phyloP scores from a whole-genome alignment of 2,797 vertebrate species.

The Pseudocheirus occidentalis region DNA sequence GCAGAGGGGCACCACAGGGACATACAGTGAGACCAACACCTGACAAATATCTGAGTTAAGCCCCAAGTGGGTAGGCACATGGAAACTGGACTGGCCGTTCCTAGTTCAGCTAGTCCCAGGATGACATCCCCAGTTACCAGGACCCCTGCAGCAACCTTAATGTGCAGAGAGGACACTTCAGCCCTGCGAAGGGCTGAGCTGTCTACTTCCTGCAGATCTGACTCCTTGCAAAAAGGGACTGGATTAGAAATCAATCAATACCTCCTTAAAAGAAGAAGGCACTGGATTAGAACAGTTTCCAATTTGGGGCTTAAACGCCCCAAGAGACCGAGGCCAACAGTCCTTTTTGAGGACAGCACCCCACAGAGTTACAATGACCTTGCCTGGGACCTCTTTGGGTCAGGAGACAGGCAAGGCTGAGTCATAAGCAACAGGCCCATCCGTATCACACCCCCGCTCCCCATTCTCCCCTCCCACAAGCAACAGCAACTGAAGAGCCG shows the following conservation, averaged over 20 bases:
- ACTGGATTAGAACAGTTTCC: neutral
- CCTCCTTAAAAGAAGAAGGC: neutral
- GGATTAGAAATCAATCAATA: neutral
- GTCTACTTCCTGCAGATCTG: neutral
- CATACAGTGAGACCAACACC: neutral
- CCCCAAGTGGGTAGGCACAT: neutral
- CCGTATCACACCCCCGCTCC: rapidly evolving
- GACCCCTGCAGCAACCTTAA: neutral
- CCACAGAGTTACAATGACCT: neutral
- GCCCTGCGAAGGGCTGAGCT: neutral
- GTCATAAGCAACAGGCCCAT: neutral
- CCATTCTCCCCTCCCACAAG: neutral
- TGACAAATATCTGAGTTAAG: neutral
- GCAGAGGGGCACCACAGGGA: neutral
- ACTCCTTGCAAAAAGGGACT: neutral
- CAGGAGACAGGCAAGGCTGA: neutral
- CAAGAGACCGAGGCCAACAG: neutral
- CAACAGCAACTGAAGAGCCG: neutral
- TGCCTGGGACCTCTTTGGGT: neutral
- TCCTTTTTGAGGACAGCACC: neutral
- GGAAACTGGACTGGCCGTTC: neutral
- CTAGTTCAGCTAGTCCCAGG: neutral
- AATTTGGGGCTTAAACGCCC: neutral
- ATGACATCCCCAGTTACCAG: neutral
- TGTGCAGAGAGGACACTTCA: neutral